Base-by-base conservation (phyloP, 2,888 invertebrate genomes). In the Idaea aversata region DNA sequence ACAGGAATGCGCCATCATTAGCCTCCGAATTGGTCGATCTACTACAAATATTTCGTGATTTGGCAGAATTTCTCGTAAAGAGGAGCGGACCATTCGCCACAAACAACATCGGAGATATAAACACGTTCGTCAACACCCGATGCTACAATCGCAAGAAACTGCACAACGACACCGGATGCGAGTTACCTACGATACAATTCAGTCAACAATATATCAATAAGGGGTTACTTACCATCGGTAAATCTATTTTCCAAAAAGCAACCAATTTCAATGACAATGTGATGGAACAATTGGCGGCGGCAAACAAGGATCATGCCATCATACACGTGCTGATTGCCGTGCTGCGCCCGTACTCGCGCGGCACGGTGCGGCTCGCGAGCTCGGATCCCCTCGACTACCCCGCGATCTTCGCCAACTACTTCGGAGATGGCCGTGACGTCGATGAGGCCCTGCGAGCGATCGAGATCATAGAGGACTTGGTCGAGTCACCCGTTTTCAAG, bases 351-450 rank as follows among this genome's bases (percentile, higher is more conserved):
- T 38, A 70, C 5, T 90, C 89, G 0, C 74, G 72, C 0, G 90
- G 90, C 0, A 66, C 64, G 38, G 71, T 90, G 34, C 81, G 80
- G 4, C 79, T 90, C 1, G 76, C 76, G 0, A 82, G 82, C 67
- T 61, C 65, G 0, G 75, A 88, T 59, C 84, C 87, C 0, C 57
- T 72, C 4, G 74, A 59, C 0, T 62, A 64, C 0, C 89, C 88
- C 0, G 79, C 75, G 1, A 84, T 90, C 15, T 77, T 67, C 4
- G 83, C 88, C 0, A 86, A 88, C 72, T 88, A 81, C 62, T 70
- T 89, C 16, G 66, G 68, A 0, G 83, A 86, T 60, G 73, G 75
- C 0, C 68, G 77, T 1, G 90, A 90, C 64, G 64, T 86, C 3
- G 74, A 80, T 0, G 78, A 82, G 13, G 74, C 86, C 69, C 63